Evolutionary conservation across 2,888 invertebrate genomes (phyloP), one percentile per base, ranked within the genome.

Genomic region (Phalangium opilio): DNA sequence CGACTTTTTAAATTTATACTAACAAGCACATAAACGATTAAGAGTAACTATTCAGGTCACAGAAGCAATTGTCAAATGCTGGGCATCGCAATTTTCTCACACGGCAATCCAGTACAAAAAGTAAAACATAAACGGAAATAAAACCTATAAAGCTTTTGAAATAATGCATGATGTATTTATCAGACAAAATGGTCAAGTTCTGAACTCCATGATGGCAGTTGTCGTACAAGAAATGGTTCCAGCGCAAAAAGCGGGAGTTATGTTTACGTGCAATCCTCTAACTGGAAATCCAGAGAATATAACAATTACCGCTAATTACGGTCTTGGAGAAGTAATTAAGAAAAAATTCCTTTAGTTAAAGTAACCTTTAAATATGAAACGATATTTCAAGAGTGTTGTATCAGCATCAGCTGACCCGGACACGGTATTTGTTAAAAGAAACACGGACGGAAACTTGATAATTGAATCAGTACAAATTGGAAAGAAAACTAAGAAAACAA

Each of bases 181-280:
- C 27, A 38, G 38, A 38, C 38, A 38, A 38, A 10, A 38, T 38
- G 38, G 38, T n/a, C 38, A 38, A 14, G 10, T 38, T 10, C n/a
- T 38, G 14, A 38, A 38, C 18, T 38, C 76, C 10, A 72, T 76
- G 17, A 83, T 85, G 71, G 84, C 78, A 1, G 83, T 87, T 5
- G 82, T 83, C 20, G 70, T 89, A 2, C 87, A 89, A 64, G 73
- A 73, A 58, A 76, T 87, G 76, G 78, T 82, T 19, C 61, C 70
- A 11, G 73, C 83, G 1, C 77, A 78, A 32, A 58, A 64, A 2
- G 63, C 68, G 20, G 87, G 87, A 7, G 84, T 86, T 1, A 65
- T 87, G 64, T 87, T 86, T 67, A 82, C 86, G 0, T 71, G 78
- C 15, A 79, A 86, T 63, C 86, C 87, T 0, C 72, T 75, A 1